phyloP scores from a whole-genome alignment of 2,113 vertebrate species.

The Neodontobutis hainanensis region DNA sequence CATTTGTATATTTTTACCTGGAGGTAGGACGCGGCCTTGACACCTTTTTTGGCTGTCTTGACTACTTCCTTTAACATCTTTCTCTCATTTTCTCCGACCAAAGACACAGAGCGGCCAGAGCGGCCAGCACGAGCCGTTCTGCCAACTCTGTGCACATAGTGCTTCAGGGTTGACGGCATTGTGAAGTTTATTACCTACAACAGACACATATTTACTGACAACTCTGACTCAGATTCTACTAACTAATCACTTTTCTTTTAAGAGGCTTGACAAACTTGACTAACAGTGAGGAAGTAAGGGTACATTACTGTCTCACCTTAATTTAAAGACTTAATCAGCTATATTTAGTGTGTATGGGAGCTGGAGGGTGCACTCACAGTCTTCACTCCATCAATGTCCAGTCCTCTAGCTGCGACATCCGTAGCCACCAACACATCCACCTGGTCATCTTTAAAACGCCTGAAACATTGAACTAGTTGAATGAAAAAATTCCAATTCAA shows the following conservation, averaged over 20 bases:
- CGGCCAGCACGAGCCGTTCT: slow-evolving; percentile 91
- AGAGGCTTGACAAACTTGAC: no score
- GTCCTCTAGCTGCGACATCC: slow-evolving; percentile 93
- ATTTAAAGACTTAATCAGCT: no score
- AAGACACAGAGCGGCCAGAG: slow-evolving; percentile 91
- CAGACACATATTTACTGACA: neutral
- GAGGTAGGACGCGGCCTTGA: slow-evolving; percentile 93
- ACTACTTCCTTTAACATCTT: slow-evolving; percentile 96
- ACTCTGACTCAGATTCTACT: no score
- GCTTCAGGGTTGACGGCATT: slow-evolving; percentile 94
- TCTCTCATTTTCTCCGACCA: slow-evolving; percentile 93
- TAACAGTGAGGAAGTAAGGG: no score
- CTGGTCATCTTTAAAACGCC: slow-evolving; percentile 98
- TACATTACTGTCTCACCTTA: no score
- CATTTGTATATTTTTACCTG: slow-evolving; percentile 76
- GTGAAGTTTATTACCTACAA: slow-evolving; percentile 97
- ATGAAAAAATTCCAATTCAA: neutral
- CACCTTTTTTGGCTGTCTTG: slow-evolving; percentile 85
- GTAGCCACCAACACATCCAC: slow-evolving; percentile 96
- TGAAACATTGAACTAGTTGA: slow-evolving; percentile 42
- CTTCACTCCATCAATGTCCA: slow-evolving; percentile 97
- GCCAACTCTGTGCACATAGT: slow-evolving; percentile 96
- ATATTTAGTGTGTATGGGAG: no score
- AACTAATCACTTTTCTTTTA: no score
- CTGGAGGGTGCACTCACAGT: slow-evolving; percentile 77